Conservation (phyloP, 2,888 invertebrate species). For the Trachelus tabidus region DNA sequence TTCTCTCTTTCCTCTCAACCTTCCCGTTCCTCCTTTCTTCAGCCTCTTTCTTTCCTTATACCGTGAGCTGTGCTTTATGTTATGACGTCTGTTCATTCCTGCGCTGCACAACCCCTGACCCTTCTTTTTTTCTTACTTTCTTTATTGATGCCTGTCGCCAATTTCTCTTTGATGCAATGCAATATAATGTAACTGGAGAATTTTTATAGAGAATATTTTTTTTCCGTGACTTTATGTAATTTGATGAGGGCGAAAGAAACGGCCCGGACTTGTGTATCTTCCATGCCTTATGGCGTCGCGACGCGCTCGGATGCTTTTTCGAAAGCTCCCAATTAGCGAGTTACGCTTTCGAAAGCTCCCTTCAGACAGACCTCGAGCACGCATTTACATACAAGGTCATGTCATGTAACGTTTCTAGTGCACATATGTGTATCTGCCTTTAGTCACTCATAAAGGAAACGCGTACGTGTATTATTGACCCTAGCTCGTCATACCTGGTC, state of each 20-base stretch:
- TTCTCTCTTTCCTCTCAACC: not conserved
- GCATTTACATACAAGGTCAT: not conserved
- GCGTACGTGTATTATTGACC: not conserved
- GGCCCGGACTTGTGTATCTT: not conserved
- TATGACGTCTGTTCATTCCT: not conserved
- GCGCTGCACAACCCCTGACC: not conserved
- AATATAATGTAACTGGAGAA: not conserved
- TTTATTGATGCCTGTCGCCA: not conserved
- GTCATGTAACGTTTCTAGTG: not conserved
- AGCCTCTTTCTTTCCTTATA: not conserved
- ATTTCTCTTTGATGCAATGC: not conserved
- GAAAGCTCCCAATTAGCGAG: constrained; percentile 3
- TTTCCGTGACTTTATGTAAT: not conserved
- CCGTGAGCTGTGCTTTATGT: not conserved
- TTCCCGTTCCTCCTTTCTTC: not conserved
- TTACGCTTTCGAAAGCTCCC: not conserved
- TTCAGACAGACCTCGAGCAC: not conserved
- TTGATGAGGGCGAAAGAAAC: not conserved
- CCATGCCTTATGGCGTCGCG: not conserved
- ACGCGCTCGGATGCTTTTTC: not conserved
- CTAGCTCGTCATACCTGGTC: too few species aligned
- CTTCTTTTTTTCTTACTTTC: not conserved
- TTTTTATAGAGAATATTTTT: not conserved
- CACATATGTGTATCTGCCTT: not conserved
- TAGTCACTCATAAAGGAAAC: not conserved